A percentile compares a stretch with the other conserved stretches of the same genome.
phyloP scores from a whole-genome alignment of 2,888 invertebrate species.

The Napeogenes inachia region DNA sequence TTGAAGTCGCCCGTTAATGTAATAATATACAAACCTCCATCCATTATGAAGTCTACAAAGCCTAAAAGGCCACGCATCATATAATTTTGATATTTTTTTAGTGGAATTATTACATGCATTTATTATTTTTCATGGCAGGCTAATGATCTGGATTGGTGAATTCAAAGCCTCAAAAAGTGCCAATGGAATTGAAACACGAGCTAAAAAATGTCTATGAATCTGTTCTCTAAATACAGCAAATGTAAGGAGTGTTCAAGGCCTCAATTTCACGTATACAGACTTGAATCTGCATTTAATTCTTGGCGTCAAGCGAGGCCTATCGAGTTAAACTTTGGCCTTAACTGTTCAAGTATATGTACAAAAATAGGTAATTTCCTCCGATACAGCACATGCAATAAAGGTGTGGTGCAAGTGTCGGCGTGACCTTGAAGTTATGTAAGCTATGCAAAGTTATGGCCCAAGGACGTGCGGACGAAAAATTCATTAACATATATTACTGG shows the following conservation, averaged over 20 bases:
- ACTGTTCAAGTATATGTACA: slow-evolving; percentile 33
- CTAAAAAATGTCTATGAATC: no score
- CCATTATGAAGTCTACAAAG: no score
- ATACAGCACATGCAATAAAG: slow-evolving; percentile 55
- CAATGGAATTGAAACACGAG: no score
- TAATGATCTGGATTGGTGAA: no score
- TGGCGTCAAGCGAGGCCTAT: slow-evolving; percentile 14
- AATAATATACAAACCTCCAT: no score
- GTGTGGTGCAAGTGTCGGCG: slow-evolving; percentile 52
- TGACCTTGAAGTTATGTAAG: slow-evolving; percentile 65
- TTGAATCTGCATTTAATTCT: neutral
- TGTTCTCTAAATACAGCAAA: no score
- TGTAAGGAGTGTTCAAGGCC: neutral
- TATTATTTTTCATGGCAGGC: no score
- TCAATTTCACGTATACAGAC: neutral
- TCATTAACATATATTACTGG: slow-evolving; percentile 29
- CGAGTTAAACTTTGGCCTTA: slow-evolving; percentile 30
- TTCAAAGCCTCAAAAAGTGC: no score
- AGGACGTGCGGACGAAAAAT: slow-evolving; percentile 34
- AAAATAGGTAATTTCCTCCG: slow-evolving; percentile 58
- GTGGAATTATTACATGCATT: no score
- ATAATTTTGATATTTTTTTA: no score
- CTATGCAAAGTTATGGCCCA: slow-evolving; percentile 55
- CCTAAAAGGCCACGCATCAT: no score
- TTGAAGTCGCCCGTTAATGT: no score